Conservation (phyloP, 2,797 vertebrate genomes). For the Pseudopleuronectes americanus region DNA sequence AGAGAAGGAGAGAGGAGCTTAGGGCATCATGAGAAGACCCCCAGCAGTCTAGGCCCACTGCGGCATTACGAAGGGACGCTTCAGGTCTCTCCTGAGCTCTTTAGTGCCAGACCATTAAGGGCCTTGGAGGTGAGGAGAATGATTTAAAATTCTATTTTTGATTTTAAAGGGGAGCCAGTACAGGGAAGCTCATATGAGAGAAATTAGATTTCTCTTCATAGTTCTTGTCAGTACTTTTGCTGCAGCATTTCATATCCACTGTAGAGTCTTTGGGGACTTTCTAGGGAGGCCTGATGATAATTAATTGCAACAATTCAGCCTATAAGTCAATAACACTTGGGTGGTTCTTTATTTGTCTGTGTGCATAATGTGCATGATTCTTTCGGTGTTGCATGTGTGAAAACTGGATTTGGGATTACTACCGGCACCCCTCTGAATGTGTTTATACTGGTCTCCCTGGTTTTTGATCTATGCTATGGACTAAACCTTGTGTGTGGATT, state of each 20-base stretch:
- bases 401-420: background rate
- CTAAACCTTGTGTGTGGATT: no score
- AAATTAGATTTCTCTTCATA: background rate
- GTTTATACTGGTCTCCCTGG: background rate
- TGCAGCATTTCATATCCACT: background rate
- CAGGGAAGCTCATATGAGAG: background rate
- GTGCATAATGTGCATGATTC: no score
- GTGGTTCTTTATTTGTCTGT: background rate
- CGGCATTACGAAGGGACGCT: background rate
- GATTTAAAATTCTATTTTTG: background rate
- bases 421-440: background rate
- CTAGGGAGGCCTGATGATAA: background rate
- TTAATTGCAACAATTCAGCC: background rate
- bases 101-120: conserved; percentile 1
- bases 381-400: no score
- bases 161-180: background rate
- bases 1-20: background rate
- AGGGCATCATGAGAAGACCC: background rate
- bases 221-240: background rate
- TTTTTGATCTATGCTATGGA: background rate
- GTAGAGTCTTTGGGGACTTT: background rate
- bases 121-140: background rate
- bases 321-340: background rate
- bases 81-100: background rate
- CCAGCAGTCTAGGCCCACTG: background rate